Evolutionary conservation across 35 echinoderm and acorn worm genomes (phyloP), one percentile per base, ranked within the genome.

Genomic region (Diadema setosum): DNA sequence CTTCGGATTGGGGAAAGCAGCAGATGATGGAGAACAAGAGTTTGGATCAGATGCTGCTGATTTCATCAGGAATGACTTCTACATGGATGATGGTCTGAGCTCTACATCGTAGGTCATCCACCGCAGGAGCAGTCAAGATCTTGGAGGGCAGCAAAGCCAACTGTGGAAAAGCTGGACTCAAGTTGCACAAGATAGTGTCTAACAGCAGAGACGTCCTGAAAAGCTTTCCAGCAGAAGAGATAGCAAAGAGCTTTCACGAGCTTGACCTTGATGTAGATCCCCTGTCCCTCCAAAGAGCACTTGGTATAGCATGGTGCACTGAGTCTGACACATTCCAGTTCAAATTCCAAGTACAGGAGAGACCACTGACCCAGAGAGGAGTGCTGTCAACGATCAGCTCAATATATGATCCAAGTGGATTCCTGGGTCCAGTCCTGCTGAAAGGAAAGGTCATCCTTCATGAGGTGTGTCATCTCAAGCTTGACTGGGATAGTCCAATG

Each of bases 61-160:
- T 37, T 90, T 86, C 35, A 65, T 95, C 5, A 15, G 82, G 49
- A 25, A 61, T 18, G 64, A 88, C 33, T 95, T 95, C 65, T 95
- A 95, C 78, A 89, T 95, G 4, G 93, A 95, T 85, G 89, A 88
- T 64, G 84, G 84, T 16, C 33, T 87, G 11, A 83, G 46, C 20
- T 91, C 89, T n/a, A n/a, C n/a, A n/a, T n/a, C n/a, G n/a, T 52
- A 50, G 80, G 25, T 29, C 80, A 9, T 81, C 64, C 41, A 45
- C 44, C 7, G 42, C 87, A 40, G 55, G 63, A 17, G 83, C 82
- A 57, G 87, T 87, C 35, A 45, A 86, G 3, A 70, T 87, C 21
- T 42, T 86, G 6, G n/a, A 59, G 0, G 45, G 39, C 5, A 87
- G 45, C 27, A 88, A 48, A 4, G n/a, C 56, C 1, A 60, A 91